Conservation (phyloP, 2,797 vertebrate genomes). For the Emydoidea blandingii region DNA sequence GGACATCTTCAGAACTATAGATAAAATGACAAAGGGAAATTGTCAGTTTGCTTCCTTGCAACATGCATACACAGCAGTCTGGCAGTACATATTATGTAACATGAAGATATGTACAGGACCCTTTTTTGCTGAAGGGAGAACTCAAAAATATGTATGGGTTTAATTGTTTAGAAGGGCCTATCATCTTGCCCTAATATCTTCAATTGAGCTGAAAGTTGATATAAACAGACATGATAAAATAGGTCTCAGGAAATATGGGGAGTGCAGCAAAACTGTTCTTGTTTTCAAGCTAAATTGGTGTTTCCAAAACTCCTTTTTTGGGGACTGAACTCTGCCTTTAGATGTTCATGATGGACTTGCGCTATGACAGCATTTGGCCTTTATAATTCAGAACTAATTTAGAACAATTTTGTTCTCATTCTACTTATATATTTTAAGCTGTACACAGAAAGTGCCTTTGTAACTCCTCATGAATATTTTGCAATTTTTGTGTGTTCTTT, state of each 20-base stretch:
- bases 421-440: neutral
- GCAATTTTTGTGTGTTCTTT: neutral
- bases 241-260: neutral
- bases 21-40: neutral
- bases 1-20: neutral
- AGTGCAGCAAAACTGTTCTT: neutral
- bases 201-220: neutral
- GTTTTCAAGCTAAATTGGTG: neutral
- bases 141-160: neutral
- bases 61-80: fast-evolving
- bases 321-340: neutral
- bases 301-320: neutral
- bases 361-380: no score
- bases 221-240: neutral
- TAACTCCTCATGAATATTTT: neutral
- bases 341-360: neutral
- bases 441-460: neutral
- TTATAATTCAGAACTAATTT: neutral
- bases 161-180: neutral
- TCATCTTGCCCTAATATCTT: neutral
- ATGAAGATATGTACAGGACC: no score
- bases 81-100: neutral
- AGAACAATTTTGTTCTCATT: neutral
- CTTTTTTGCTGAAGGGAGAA: neutral
- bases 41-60: neutral